These are phyloP conservation scores for Tokudaia muenninki DNA, from an alignment of 2,797 vertebrate genomes.

Conservation along the genomic window DNA sequence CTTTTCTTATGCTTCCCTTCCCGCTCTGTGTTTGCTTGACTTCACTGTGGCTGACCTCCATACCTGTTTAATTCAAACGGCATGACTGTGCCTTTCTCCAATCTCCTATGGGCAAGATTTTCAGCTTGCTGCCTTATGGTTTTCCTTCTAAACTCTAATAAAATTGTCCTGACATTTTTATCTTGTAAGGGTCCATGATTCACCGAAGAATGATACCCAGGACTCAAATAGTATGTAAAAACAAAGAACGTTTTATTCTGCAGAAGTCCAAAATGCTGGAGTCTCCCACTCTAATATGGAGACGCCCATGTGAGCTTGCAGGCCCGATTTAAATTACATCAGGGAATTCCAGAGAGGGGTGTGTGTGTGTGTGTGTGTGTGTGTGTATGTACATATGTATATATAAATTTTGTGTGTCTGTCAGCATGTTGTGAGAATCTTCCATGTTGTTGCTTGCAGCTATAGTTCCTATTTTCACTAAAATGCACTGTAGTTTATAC, in stretches of 20 bases:
- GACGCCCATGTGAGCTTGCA: neutral
- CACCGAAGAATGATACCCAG: neutral
- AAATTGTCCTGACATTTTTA: neutral
- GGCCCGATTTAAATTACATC: neutral
- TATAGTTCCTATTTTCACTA: conserved; percentile 1
- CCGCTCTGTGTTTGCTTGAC: neutral
- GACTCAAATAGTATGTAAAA: neutral
- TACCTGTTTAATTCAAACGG: neutral
- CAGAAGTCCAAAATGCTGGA: neutral
- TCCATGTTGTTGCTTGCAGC: neutral
- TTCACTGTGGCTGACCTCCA: neutral
- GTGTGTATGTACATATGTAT: neutral
- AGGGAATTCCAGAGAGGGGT: neutral
- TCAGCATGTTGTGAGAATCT: conserved; percentile 2
- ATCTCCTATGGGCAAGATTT: neutral
- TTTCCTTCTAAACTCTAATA: neutral
- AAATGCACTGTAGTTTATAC: neutral
- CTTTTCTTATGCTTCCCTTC: neutral
- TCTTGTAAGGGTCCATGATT: neutral
- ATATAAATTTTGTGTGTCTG: neutral
- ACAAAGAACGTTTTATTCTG: neutral
- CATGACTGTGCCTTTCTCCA: too few relatives aligned
- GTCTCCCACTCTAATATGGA: neutral
- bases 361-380: too few relatives aligned
- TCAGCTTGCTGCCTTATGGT: neutral